phyloP scores from a whole-genome alignment of 2,888 invertebrate species.

The Scrobipalpa atriplicella region DNA sequence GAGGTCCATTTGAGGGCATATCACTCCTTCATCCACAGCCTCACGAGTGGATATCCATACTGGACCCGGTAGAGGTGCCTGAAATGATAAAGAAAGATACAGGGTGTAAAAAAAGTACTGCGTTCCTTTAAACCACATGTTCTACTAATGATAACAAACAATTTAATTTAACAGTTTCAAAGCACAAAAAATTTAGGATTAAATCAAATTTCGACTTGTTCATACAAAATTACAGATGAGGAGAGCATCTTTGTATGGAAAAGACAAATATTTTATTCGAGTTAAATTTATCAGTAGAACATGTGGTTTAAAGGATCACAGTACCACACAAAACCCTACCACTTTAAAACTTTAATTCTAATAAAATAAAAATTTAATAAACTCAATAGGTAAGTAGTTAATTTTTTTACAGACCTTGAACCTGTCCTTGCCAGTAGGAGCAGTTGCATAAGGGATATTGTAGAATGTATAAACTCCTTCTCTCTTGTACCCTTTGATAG shows the following conservation, averaged over 20 bases:
- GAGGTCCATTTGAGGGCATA: slow-evolving; percentile 44
- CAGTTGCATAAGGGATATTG: slow-evolving; percentile 52
- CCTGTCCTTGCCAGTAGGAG: slow-evolving; percentile 48
- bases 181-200: too few relatives aligned
- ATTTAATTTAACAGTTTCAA: too few relatives aligned
- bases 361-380: slow-evolving; percentile 25
- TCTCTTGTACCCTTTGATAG: slow-evolving; percentile 49
- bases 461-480: slow-evolving; percentile 41
- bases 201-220: too few relatives aligned
- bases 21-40: slow-evolving; percentile 40
- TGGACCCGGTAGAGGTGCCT: slow-evolving; percentile 52
- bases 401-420: slow-evolving; percentile 48
- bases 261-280: too few relatives aligned
- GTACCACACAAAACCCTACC: background rate
- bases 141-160: too few relatives aligned
- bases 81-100: slow-evolving; percentile 31
- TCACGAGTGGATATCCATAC: slow-evolving; percentile 43
- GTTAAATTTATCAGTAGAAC: too few relatives aligned
- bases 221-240: too few relatives aligned
- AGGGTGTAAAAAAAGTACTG: background rate
- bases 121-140: too few relatives aligned
- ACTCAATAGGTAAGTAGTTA: slow-evolving; percentile 26
- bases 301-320: too few relatives aligned
- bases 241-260: too few relatives aligned
- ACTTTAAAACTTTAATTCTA: background rate